phyloP scores from a whole-genome alignment of 1,140 invertebrate genomes.

The Mya arenaria region DNA sequence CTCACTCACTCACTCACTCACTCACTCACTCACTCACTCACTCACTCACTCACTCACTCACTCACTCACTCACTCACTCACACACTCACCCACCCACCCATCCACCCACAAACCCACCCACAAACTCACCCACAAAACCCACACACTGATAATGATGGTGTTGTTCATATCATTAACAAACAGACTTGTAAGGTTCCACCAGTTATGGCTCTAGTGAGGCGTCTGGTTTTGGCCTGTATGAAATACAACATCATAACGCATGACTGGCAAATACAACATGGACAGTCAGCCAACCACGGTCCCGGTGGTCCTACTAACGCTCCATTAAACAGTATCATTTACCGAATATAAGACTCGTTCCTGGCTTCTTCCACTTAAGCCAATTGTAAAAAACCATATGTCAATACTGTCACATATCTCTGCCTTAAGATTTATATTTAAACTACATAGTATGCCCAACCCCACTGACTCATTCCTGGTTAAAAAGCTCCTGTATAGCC shows the following conservation, averaged over 20 bases:
- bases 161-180: conserved; percentile 52
- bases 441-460: not conserved
- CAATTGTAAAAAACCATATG: conserved; percentile 14
- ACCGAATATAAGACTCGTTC: not conserved
- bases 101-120: no score
- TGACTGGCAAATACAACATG: conserved; percentile 43
- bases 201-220: conserved; percentile 46
- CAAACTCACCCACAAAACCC: no score
- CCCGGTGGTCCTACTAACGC: conserved; percentile 11
- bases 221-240: conserved; percentile 28
- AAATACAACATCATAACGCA: conserved; percentile 55
- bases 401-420: conserved; percentile 1
- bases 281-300: conserved; percentile 27
- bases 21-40: no score
- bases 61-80: no score
- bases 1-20: no score
- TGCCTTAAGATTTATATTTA: conserved; percentile 11
- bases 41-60: no score
- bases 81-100: no score
- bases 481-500: conserved; percentile 24
- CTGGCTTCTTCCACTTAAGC: conserved; percentile 23
- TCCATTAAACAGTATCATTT: conserved; percentile 11
- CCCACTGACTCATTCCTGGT: conserved; percentile 7
- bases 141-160: conserved; percentile 49
- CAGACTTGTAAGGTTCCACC: conserved; percentile 6